phyloP scores from a whole-genome alignment of 2,797 vertebrate genomes.

The Cyprinodon diabolis region DNA sequence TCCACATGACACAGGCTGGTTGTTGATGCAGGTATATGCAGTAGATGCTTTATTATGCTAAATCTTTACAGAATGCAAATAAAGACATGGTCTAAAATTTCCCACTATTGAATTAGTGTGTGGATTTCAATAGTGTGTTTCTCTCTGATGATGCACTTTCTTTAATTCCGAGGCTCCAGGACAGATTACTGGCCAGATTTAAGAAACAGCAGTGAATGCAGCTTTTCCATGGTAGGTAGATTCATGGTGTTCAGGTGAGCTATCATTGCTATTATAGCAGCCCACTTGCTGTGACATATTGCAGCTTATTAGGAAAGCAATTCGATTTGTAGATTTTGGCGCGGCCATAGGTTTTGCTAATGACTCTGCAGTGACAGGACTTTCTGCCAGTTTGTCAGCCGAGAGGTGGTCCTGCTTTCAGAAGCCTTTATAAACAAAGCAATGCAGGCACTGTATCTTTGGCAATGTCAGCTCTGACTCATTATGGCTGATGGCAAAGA shows the following conservation, averaged over 20 bases:
- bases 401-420: conserved; percentile 43
- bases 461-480: conserved; percentile 50
- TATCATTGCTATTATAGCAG: background rate
- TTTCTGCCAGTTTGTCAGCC: conserved; percentile 44
- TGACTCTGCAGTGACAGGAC: conserved; percentile 57
- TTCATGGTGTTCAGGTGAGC: conserved; percentile 15
- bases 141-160: background rate
- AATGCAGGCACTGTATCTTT: conserved; percentile 35
- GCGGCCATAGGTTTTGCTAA: conserved; percentile 47
- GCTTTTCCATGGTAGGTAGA: background rate
- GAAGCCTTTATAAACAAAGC: conserved; percentile 41
- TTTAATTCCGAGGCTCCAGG: conserved; percentile 4
- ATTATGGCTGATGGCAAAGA: conserved; percentile 56
- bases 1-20: background rate
- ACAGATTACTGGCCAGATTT: conserved; percentile 1
- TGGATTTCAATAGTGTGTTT: background rate
- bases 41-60: background rate
- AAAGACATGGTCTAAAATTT: background rate
- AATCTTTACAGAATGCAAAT: background rate
- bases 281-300: conserved; percentile 18
- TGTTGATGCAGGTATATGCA: background rate
- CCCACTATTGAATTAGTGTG: too few relatives aligned
- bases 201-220: conserved; percentile 3
- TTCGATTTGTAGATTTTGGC: conserved; percentile 45
- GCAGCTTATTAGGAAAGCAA: conserved; percentile 33